Conservation (phyloP, 1,140 invertebrate species). For the Atopsyche davidsoni region DNA sequence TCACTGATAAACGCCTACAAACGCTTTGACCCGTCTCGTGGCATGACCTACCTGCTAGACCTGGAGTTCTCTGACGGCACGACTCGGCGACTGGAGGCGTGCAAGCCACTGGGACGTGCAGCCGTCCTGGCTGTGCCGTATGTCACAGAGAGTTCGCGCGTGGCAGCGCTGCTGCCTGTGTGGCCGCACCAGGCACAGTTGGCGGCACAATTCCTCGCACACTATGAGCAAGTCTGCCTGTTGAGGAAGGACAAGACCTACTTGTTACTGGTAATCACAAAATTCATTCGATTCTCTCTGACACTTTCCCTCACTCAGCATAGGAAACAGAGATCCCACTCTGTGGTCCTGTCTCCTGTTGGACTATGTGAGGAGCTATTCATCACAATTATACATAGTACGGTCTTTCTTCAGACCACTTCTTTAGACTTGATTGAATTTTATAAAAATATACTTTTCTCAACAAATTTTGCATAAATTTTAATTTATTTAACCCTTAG, state of each 20-base stretch:
- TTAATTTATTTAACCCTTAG: no score
- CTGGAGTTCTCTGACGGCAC: constrained; percentile 50
- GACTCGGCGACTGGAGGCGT: constrained; percentile 48
- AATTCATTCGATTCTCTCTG: no score
- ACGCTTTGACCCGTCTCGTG: constrained; percentile 79
- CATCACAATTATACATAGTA: no score
- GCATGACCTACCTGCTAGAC: constrained; percentile 84
- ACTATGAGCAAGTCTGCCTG: constrained; percentile 66
- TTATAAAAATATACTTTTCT: no score
- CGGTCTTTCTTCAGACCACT: no score
- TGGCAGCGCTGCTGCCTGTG: constrained; percentile 65
- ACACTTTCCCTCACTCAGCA: no score
- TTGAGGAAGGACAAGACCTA: constrained; percentile 72
- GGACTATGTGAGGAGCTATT: no score
- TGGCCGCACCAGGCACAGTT: constrained; percentile 46
- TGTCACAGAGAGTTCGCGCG: constrained; percentile 80
- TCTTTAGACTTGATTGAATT: no score
- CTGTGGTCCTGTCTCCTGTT: no score
- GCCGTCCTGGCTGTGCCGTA: constrained; percentile 84
- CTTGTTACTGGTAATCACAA: constrained; percentile 63
- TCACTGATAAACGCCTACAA: constrained; percentile 73
- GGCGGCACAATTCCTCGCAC: constrained; percentile 57
- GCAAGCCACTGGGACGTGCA: constrained; percentile 74
- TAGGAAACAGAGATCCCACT: no score
- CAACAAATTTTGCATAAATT: no score